These are phyloP conservation scores for Sylvia borin DNA, from an alignment of 2,797 vertebrate species.

Conservation along the genomic window DNA sequence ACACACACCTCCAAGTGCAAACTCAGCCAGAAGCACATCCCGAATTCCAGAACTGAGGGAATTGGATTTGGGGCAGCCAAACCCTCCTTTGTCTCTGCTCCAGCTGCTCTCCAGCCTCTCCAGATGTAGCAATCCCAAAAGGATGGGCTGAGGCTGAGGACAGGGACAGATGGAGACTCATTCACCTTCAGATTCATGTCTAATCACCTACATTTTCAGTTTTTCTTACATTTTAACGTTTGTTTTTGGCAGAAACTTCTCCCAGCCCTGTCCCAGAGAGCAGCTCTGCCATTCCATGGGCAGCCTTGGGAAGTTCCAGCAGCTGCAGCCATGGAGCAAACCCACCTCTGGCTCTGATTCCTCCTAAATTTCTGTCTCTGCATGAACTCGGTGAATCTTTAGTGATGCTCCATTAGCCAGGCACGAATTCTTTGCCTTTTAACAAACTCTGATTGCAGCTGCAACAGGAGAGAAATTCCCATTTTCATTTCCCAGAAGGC, in stretches of 20 bases:
- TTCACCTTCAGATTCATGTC: not conserved
- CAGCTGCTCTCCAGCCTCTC: not conserved
- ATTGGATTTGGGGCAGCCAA: not conserved
- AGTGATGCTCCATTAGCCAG: not conserved
- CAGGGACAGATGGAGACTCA: not conserved
- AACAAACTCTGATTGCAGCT: not conserved
- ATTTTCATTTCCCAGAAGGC: not conserved
- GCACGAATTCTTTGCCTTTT: not conserved
- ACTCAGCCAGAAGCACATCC: not conserved
- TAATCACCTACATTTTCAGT: not conserved
- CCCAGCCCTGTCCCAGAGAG: not conserved
- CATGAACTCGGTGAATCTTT: not conserved
- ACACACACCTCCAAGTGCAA: not conserved
- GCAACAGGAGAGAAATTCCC: not conserved
- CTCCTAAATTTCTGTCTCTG: not conserved
- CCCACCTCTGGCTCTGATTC: not conserved
- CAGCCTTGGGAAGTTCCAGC: not conserved
- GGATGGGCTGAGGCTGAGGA: not conserved
- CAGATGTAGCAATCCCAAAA: not conserved
- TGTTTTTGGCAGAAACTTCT: not conserved
- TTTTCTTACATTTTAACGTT: not conserved
- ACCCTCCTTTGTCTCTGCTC: not conserved
- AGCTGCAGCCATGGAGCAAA: not conserved
- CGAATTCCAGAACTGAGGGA: not conserved
- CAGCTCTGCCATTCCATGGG: not conserved